Percentiles rank a stretch among this genome's conserved stretches.
These are phyloP conservation scores for Pteronotus mesoamericanus DNA, from an alignment of 2,797 vertebrate genomes.

Conservation along the genomic window DNA sequence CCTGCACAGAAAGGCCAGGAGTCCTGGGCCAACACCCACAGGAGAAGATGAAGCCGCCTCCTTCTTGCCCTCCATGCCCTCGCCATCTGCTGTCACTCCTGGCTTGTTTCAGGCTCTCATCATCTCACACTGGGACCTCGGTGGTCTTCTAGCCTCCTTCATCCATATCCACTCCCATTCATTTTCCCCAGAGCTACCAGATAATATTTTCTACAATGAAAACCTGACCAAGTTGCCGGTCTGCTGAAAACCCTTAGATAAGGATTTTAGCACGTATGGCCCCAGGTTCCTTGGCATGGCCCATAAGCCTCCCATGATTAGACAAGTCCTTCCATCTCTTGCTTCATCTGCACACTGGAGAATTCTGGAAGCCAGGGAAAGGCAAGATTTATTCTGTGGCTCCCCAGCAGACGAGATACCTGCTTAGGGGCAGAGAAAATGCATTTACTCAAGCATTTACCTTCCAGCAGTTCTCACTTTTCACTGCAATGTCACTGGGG, in stretches of 20 bases:
- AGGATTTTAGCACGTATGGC: neutral
- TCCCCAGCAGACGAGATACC: neutral
- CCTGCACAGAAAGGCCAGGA: neutral
- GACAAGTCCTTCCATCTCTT: neutral
- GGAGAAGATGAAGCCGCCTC: neutral
- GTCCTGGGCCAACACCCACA: accelerated
- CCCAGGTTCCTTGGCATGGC: neutral
- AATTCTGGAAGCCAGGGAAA: neutral
- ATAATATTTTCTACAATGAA: neutral
- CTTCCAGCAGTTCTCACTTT: neutral
- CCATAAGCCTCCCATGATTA: neutral
- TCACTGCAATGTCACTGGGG: neutral
- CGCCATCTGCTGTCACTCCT: accelerated
- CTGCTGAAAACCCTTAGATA: neutral
- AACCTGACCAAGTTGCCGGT: neutral
- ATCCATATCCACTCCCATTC: accelerated
- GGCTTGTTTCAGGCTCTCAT: neutral
- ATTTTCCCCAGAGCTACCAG: neutral
- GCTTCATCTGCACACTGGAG: neutral
- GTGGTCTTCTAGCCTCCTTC: neutral
- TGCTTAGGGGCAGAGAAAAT: neutral
- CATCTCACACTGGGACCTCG: no score
- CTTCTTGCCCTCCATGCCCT: neutral
- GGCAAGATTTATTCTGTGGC: neutral
- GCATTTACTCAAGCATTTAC: neutral